Evolutionary conservation across 2,797 vertebrate species (phyloP).

Genomic region (Orestias chungarensis): DNA sequence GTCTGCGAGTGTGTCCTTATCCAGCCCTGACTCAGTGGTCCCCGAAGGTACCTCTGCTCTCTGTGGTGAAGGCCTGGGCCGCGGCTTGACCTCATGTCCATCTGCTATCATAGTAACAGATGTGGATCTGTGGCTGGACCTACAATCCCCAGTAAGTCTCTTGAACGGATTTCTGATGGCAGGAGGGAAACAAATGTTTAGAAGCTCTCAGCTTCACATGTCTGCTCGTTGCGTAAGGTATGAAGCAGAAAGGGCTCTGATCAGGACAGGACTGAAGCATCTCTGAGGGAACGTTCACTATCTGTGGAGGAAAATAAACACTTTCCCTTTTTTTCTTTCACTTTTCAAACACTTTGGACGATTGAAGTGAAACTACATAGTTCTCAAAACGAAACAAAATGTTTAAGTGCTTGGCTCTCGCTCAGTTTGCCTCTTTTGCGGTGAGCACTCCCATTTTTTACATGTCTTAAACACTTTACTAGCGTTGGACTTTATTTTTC

Average conservation of each 20-base stretch:
- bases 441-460: background rate
- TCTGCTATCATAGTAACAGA: slow-evolving; percentile 65
- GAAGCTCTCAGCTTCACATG: background rate
- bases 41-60: slow-evolving; percentile 48
- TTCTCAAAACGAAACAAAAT: background rate
- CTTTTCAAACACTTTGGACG: background rate
- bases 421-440: background rate
- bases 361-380: background rate
- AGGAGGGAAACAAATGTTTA: background rate
- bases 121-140: slow-evolving; percentile 49
- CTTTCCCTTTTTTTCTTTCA: background rate
- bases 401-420: background rate
- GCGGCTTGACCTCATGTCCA: slow-evolving; percentile 50
- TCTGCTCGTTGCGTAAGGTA: background rate
- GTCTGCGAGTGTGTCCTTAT: slow-evolving; percentile 41
- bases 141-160: slow-evolving; percentile 19
- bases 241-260: background rate
- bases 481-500: background rate
- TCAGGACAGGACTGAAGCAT: background rate
- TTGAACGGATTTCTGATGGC: slow-evolving; percentile 17
- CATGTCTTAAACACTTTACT: no score
- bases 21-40: slow-evolving; percentile 51
- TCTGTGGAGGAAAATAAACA: slow-evolving; percentile 5
- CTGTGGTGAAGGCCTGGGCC: slow-evolving; percentile 33
- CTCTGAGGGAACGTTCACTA: background rate